Evolutionary conservation across 2,113 vertebrate genomes (phyloP).

Genomic region (Bombycilla garrulus): DNA sequence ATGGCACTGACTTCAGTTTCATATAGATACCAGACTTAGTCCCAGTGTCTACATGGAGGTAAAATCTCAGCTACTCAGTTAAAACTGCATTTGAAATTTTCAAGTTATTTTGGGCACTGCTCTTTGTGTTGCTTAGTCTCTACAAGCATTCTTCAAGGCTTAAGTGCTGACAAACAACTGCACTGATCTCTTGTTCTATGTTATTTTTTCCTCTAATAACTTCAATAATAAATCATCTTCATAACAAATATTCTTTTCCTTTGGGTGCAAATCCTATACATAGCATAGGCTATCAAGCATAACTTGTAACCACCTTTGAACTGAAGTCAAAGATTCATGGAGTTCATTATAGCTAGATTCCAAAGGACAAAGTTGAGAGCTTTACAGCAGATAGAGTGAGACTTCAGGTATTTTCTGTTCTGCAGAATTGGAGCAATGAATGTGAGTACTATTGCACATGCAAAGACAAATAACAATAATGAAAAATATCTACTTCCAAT

Average conservation of each 20-base stretch:
- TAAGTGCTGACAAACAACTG: neutral
- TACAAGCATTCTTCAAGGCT: neutral
- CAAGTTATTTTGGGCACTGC: neutral
- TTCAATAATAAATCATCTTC: neutral
- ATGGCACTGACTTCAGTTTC: neutral
- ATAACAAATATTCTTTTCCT: neutral
- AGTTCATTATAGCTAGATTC: neutral
- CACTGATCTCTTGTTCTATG: neutral
- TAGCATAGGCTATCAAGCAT: neutral
- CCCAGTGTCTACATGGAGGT: neutral
- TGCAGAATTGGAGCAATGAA: neutral
- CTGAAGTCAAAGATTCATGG: neutral
- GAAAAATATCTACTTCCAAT: neutral
- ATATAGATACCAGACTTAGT: neutral
- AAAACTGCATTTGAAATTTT: neutral
- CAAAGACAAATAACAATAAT: neutral
- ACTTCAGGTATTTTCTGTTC: neutral
- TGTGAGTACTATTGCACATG: neutral
- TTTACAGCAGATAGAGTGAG: neutral
- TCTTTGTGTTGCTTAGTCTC: neutral
- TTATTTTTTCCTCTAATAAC: neutral
- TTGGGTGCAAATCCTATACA: neutral
- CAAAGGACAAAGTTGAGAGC: constrained; percentile 50
- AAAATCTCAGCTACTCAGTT: neutral
- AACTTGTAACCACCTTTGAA: constrained; percentile 14